These are phyloP conservation scores for Stenchaetothrips biformis DNA, from an alignment of 2,888 invertebrate species.

Conservation along the genomic window DNA sequence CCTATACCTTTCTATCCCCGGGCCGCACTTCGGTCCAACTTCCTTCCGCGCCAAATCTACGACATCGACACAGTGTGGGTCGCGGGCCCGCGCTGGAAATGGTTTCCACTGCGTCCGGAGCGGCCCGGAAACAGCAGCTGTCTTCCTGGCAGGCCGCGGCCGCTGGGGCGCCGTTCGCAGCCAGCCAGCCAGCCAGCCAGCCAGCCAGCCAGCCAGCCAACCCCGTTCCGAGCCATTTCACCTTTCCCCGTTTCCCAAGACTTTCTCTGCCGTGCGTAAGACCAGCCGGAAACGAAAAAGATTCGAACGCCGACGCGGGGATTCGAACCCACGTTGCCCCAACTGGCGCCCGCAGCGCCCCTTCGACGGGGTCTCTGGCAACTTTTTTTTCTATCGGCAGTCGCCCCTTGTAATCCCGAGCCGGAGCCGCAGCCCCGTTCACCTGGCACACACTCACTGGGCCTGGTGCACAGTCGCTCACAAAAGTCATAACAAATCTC, in stretches of 20 bases:
- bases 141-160: neutral
- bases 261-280: neutral
- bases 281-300: too few species aligned
- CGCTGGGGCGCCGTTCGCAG: neutral
- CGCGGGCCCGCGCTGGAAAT: too few species aligned
- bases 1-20: too few species aligned
- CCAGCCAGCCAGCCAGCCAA: neutral
- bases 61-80: neutral
- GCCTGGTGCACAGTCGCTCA: neutral
- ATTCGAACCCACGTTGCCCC: neutral
- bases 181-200: neutral
- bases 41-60: neutral
- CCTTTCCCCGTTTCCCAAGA: neutral
- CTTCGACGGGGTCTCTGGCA: neutral
- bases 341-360: neutral
- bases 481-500: constrained; percentile 24
- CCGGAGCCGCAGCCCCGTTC: neutral
- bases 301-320: too few species aligned
- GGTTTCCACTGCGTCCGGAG: neutral
- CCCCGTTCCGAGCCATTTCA: neutral
- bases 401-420: neutral
- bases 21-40: neutral
- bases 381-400: neutral
- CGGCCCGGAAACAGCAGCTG: neutral
- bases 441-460: neutral